A percentile compares a stretch with the other conserved stretches of the same genome.
Evolutionary conservation across 2,797 vertebrate genomes (phyloP).

Genomic region (Rachycentron canadum): DNA sequence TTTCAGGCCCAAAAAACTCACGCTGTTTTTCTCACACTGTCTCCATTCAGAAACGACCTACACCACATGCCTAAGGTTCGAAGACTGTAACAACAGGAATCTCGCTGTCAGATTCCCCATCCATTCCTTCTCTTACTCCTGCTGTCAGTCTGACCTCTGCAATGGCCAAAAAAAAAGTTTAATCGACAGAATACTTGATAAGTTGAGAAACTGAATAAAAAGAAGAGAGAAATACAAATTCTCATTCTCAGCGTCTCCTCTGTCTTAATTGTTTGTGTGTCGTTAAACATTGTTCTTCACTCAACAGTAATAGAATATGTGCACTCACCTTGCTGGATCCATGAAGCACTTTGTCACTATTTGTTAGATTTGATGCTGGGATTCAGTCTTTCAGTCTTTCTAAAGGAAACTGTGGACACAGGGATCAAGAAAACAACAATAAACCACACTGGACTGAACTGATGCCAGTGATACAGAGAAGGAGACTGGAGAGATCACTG

Average conservation of each 20-base stretch:
- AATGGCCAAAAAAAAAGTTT: constrained; percentile 15
- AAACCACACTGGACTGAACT: constrained; percentile 10
- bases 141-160: constrained; percentile 61
- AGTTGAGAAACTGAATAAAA: too few species aligned
- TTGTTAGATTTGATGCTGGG: too few species aligned
- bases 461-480: constrained; percentile 1
- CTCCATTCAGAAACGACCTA: constrained; percentile 27
- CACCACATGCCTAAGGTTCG: constrained; percentile 17
- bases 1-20: neutral
- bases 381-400: constrained; percentile 2
- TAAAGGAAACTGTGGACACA: neutral
- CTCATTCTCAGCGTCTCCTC: too few species aligned
- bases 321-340: neutral
- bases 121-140: constrained; percentile 32
- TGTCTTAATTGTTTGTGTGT: too few species aligned
- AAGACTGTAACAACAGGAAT: constrained; percentile 52
- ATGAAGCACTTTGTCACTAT: neutral
- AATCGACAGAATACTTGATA: too few species aligned
- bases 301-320: constrained; percentile 4
- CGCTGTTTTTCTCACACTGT: neutral
- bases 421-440: constrained; percentile 7
- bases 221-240: neutral
- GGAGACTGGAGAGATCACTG: constrained; percentile 5
- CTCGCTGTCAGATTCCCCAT: constrained; percentile 23
- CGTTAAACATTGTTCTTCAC: too few species aligned